phyloP scores from a whole-genome alignment of 2,797 vertebrate genomes.

The Lutjanus campechanus region DNA sequence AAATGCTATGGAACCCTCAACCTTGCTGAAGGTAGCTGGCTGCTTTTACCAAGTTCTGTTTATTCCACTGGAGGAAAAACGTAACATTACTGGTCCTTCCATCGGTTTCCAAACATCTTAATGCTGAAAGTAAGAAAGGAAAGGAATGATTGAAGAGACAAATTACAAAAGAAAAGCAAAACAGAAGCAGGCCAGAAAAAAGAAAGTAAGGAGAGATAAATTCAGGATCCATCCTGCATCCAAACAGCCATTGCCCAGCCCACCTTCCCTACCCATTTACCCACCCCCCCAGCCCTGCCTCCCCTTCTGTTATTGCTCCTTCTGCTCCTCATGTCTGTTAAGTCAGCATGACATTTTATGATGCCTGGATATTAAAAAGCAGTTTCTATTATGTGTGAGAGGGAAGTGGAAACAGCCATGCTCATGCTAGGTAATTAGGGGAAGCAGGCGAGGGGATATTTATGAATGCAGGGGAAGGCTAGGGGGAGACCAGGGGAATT shows the following conservation, averaged over 20 bases:
- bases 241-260: conserved; percentile 45
- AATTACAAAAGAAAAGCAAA: conserved; percentile 7
- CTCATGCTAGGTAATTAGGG: conserved; percentile 86
- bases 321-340: conserved; percentile 84
- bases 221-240: conserved; percentile 35
- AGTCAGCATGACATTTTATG: conserved; percentile 88
- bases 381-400: conserved; percentile 86
- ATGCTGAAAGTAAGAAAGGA: conserved; percentile 5
- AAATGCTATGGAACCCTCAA: not conserved
- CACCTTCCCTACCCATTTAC: conserved; percentile 20
- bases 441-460: conserved; percentile 83
- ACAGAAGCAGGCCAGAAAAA: conserved; percentile 16
- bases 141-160: not conserved
- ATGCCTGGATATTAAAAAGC: conserved; percentile 87
- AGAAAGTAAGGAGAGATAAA: conserved; percentile 38
- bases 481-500: conserved; percentile 76
- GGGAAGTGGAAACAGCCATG: conserved; percentile 83
- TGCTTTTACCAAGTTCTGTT: conserved; percentile 1
- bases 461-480: conserved; percentile 80
- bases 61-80: not conserved
- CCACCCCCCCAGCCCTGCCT: conserved; percentile 28
- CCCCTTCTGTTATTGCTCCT: conserved; percentile 82
- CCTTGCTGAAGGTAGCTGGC: not conserved
- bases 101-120: conserved; percentile 20
- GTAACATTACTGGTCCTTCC: not conserved